Evolutionary conservation across 2,797 vertebrate species (phyloP).

Genomic region (Pangasius mekongensis): DNA sequence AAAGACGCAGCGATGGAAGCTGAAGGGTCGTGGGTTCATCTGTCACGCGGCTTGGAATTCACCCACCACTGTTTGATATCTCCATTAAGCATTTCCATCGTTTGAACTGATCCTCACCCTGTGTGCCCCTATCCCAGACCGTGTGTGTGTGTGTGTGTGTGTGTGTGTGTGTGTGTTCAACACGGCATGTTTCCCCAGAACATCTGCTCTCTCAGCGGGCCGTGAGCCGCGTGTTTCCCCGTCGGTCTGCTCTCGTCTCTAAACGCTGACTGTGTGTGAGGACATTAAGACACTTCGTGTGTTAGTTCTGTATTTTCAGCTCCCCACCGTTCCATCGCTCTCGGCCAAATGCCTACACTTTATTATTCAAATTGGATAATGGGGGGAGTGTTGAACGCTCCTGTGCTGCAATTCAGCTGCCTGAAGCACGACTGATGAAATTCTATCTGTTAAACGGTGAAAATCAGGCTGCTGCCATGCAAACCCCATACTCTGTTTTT

Average conservation of each 20-base stretch:
- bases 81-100: background rate
- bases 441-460: background rate
- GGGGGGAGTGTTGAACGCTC: conserved; percentile 39
- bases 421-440: background rate
- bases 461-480: background rate
- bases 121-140: background rate
- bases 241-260: conserved; percentile 36
- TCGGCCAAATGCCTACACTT: conserved; percentile 40
- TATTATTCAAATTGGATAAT: conserved; percentile 61
- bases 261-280: conserved; percentile 63
- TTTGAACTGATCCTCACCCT: conserved; percentile 19
- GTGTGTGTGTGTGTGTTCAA: conserved; percentile 29
- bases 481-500: background rate
- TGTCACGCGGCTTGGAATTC: background rate
- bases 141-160: background rate
- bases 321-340: conserved; percentile 14
- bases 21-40: background rate
- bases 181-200: conserved; percentile 52
- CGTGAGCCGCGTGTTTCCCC: conserved; percentile 6
- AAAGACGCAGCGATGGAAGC: background rate
- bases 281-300: conserved; percentile 62
- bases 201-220: conserved; percentile 64
- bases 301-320: conserved; percentile 34
- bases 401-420: conserved; percentile 32
- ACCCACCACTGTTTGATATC: background rate